phyloP scores from a whole-genome alignment of 2,113 vertebrate genomes.

The Alectura lathami region DNA sequence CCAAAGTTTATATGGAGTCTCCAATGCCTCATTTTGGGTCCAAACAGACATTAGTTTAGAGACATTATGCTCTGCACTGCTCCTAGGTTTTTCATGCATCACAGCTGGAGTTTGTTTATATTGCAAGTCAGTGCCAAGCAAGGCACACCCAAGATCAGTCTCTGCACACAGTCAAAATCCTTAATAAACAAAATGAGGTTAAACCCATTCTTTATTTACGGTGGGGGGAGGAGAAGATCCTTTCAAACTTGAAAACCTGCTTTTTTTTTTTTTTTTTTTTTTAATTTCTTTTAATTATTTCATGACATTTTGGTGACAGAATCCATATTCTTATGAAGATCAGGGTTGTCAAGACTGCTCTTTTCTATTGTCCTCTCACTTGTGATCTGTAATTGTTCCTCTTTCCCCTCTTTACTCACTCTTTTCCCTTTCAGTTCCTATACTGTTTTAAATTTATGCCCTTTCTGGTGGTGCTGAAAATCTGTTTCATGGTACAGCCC shows the following conservation, averaged over 20 bases:
- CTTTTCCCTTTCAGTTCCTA: background rate
- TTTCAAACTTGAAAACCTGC: background rate
- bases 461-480: background rate
- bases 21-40: conserved; percentile 9
- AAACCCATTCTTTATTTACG: background rate
- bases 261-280: background rate
- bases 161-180: background rate
- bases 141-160: conserved; percentile 30
- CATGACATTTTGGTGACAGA: background rate
- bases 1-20: conserved; percentile 14
- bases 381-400: background rate
- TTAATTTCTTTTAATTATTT: background rate
- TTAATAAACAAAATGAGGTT: conserved; percentile 14
- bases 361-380: background rate
- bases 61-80: background rate
- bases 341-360: background rate
- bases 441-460: background rate
- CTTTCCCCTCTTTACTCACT: background rate
- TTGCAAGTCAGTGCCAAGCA: background rate
- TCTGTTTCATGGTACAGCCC: background rate
- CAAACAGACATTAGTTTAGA: conserved; percentile 16
- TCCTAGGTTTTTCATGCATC: background rate
- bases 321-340: background rate
- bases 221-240: accelerated
- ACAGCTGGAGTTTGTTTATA: conserved; percentile 50